phyloP scores from a whole-genome alignment of 2,888 invertebrate genomes.

The Melieria omissa region DNA sequence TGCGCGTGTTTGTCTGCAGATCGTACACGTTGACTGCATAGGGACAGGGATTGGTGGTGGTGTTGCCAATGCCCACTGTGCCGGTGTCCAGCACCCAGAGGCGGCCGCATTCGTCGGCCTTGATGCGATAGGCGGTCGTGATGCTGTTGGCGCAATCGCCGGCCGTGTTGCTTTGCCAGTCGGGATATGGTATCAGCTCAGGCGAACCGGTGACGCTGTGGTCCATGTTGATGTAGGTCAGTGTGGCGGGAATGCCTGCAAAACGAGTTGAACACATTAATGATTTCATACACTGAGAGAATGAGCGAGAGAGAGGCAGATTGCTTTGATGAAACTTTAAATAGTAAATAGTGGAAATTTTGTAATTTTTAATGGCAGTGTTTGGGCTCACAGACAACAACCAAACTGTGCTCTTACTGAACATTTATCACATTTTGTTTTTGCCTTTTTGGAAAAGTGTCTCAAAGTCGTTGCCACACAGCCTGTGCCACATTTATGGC shows the following conservation, averaged over 20 bases:
- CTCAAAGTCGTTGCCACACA: too few relatives aligned
- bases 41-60: conserved; percentile 81
- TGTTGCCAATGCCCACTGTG: conserved; percentile 82
- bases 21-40: conserved; percentile 83
- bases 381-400: too few relatives aligned
- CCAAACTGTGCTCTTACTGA: too few relatives aligned
- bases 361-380: too few relatives aligned
- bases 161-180: conserved; percentile 78
- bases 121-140: conserved; percentile 82
- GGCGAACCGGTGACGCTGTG: conserved; percentile 77
- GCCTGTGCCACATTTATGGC: too few relatives aligned
- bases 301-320: too few relatives aligned
- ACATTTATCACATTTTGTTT: too few relatives aligned
- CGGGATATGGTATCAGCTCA: conserved; percentile 81
- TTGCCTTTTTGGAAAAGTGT: too few relatives aligned
- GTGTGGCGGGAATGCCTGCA: conserved; percentile 81
- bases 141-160: conserved; percentile 81
- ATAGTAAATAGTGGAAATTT: too few relatives aligned
- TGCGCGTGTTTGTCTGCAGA: conserved; percentile 76
- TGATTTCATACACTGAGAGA: too few relatives aligned
- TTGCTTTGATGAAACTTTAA: too few relatives aligned
- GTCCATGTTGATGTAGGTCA: conserved; percentile 82
- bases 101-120: conserved; percentile 81
- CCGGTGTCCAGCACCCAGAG: conserved; percentile 88
- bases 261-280: too few relatives aligned